phyloP scores from a whole-genome alignment of 2,113 vertebrate species.

The Sphyrna mokarran region DNA sequence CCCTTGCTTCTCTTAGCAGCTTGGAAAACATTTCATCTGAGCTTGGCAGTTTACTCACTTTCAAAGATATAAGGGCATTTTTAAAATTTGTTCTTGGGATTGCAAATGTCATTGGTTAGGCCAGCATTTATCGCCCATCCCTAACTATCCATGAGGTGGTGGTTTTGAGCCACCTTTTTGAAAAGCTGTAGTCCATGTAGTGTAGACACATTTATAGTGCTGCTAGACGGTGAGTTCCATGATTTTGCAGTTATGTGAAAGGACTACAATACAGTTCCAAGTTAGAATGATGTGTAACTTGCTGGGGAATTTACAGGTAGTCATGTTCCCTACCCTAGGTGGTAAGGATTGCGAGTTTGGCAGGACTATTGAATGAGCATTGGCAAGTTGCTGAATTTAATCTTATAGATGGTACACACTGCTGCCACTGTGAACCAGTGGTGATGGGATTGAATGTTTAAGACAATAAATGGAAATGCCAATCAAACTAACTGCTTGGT shows the following conservation, averaged over 20 bases:
- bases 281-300: not conserved
- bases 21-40: too few species aligned
- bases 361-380: not conserved
- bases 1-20: too few species aligned
- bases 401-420: too few species aligned
- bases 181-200: not conserved
- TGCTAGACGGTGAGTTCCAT: not conserved
- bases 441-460: too few species aligned
- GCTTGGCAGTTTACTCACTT: too few species aligned
- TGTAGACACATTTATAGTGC: not conserved
- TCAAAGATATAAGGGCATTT: too few species aligned
- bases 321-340: not conserved
- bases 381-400: not conserved
- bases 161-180: not conserved
- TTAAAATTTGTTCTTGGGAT: not conserved
- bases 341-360: not conserved
- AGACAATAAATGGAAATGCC: too few species aligned
- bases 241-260: not conserved
- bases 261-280: not conserved
- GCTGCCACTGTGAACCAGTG: too few species aligned
- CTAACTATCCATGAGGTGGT: not conserved
- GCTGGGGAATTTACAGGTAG: too few species aligned
- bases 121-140: not conserved
- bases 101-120: not conserved
- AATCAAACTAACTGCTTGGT: too few species aligned